Conservation (phyloP, 2,113 vertebrate genomes). For the Oncorhynchus nerka region DNA sequence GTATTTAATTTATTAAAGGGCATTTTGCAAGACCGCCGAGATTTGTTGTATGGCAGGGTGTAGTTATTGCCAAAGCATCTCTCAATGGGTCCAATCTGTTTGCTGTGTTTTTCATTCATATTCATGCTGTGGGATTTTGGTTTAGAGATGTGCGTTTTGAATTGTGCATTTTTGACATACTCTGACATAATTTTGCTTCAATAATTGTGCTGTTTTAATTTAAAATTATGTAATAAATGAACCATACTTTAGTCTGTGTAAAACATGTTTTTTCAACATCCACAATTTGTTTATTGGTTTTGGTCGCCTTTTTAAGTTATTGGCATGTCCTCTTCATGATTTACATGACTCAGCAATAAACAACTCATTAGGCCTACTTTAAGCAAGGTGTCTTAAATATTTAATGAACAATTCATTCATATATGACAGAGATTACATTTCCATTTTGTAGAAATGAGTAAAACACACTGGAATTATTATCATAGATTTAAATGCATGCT, state of each 20-base stretch:
- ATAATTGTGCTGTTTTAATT: not conserved
- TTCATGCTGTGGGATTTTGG: not conserved
- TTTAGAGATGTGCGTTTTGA: not conserved
- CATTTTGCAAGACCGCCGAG: not conserved
- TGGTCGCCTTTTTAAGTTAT: not conserved
- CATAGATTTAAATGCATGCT: no score
- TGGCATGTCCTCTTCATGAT: not conserved
- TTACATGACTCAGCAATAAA: no score
- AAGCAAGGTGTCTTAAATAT: no score
- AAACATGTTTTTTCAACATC: not conserved
- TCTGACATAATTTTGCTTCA: not conserved
- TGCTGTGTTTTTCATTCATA: not conserved
- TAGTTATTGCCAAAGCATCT: slow-evolving; percentile 1
- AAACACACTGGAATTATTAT: no score
- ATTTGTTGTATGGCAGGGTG: not conserved
- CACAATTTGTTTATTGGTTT: not conserved
- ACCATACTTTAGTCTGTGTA: not conserved
- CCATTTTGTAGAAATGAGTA: no score
- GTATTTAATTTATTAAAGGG: not conserved
- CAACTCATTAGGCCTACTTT: no score
- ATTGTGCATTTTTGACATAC: not conserved
- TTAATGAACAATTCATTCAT: no score
- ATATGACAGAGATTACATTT: no score
- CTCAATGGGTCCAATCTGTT: not conserved
- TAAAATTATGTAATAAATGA: not conserved